Base-by-base conservation (phyloP, 2,888 invertebrate species). In the Scaptomyza flava region DNA sequence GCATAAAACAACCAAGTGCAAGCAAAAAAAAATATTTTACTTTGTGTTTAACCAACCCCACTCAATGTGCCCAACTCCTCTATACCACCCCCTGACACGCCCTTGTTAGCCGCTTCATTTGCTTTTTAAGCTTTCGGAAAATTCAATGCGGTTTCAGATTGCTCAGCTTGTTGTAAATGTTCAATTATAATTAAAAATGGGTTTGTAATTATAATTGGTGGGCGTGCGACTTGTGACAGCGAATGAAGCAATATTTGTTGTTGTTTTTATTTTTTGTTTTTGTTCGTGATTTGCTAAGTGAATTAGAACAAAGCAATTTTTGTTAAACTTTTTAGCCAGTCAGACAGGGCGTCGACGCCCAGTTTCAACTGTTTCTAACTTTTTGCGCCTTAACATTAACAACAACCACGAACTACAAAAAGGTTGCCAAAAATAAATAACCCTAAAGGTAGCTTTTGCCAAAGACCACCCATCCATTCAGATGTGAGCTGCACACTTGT, bases 181-280 rank as follows among this genome's bases (percentile, higher is more conserved):
- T 77, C 61, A 81, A 80, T 81, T 80, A 82, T 80, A 81, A 82
- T 81, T 81, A 80, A 82, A 78, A 82, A 80, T 78, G 71, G 61
- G 66, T 79, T 81, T 83, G 81, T 79, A 79, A 81, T 72, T 81
- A 77, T 83, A 81, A 81, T 81, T 81, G 77, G 64, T 64, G 84
- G 81, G 83, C 81, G 81, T 83, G 80, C 38, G 79, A 73, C 68
- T 60, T 71, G 51, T 23, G 63, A 64, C 64, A 46, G 63, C 56
- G 62, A 65, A 68, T 79, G 65, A 73, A 68, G 57, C 66, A 60
- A 77, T 61, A 60, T 62, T 42, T 56, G 54, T 42, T 51, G 38
- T 20, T 51, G 43, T 23, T 58, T 17, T 17, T 17, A 17, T 1
- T 17, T 17, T 17, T 17, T 52, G 41, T 9, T 53, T 42, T 33